These are phyloP conservation scores for Eulithis prunata DNA, from an alignment of 2,888 invertebrate genomes.

Conservation along the genomic window DNA sequence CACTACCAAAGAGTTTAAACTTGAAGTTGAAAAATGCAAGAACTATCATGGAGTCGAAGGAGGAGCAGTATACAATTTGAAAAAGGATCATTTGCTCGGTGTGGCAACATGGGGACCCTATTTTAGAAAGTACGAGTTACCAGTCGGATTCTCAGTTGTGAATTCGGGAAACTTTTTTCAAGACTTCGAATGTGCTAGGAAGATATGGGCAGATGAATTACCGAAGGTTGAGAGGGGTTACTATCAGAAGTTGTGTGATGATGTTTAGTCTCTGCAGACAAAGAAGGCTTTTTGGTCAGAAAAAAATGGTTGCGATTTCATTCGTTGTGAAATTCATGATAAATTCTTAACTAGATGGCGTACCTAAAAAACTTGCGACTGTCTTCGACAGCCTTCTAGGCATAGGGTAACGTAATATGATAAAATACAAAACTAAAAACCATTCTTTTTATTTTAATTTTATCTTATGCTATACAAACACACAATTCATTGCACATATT, in stretches of 20 bases:
- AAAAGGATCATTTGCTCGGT: constrained; percentile 54
- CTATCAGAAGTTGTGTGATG: constrained; percentile 59
- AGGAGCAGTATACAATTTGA: constrained; percentile 53
- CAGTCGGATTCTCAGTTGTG: constrained; percentile 63
- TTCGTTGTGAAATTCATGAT: too few species aligned
- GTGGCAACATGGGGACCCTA: constrained; percentile 64
- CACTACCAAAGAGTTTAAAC: constrained; percentile 40
- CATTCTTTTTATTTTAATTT: constrained; percentile 10
- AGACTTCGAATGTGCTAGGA: constrained; percentile 59
- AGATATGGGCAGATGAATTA: constrained; percentile 47
- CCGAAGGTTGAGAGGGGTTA: constrained; percentile 37
- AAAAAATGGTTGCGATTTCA: too few species aligned
- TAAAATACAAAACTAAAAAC: constrained; percentile 11
- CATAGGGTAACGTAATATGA: neutral
- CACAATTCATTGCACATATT: constrained; percentile 22
- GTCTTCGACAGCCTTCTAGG: neutral
- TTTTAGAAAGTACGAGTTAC: constrained; percentile 46
- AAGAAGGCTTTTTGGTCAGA: too few species aligned
- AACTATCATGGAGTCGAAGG: constrained; percentile 63
- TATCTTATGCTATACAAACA: constrained; percentile 14
- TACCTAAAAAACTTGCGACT: too few species aligned
- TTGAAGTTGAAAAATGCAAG: constrained; percentile 39
- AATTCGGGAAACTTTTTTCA: constrained; percentile 59
- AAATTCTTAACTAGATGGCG: too few species aligned
- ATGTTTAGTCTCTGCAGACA: neutral